Evolutionary conservation across 2,113 vertebrate species (phyloP).

Genomic region (Catharus fuscescens): DNA sequence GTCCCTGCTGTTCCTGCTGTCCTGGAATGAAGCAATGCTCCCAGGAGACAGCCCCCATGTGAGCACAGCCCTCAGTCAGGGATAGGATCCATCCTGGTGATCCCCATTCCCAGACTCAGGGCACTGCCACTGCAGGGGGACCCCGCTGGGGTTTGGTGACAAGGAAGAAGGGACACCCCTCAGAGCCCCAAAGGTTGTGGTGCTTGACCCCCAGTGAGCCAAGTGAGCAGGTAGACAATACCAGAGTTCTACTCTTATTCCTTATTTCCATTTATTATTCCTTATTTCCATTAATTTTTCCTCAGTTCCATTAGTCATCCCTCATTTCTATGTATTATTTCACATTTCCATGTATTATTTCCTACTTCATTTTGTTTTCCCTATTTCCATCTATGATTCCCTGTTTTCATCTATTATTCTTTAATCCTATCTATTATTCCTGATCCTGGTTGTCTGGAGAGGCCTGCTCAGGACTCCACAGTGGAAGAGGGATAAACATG

Average conservation of each 20-base stretch:
- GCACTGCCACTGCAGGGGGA: not conserved
- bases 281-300: not conserved
- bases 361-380: not conserved
- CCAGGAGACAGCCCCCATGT: accelerated
- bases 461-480: not conserved
- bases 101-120: not conserved
- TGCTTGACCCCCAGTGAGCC: accelerated
- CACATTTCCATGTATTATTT: not conserved
- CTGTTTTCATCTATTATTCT: not conserved
- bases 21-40: not conserved
- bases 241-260: not conserved
- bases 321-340: not conserved
- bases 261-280: not conserved
- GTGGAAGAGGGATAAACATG: not conserved
- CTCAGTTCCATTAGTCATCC: not conserved
- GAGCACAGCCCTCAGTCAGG: accelerated
- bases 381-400: too few species aligned
- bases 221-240: not conserved
- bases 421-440: not conserved
- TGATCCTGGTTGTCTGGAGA: not conserved
- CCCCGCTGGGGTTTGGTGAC: not conserved
- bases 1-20: not conserved
- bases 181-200: not conserved
- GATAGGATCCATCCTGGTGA: accelerated
- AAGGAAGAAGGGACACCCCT: not conserved